Evolutionary conservation across 2,888 invertebrate genomes (phyloP).

Genomic region (Cylloceria caligata): DNA sequence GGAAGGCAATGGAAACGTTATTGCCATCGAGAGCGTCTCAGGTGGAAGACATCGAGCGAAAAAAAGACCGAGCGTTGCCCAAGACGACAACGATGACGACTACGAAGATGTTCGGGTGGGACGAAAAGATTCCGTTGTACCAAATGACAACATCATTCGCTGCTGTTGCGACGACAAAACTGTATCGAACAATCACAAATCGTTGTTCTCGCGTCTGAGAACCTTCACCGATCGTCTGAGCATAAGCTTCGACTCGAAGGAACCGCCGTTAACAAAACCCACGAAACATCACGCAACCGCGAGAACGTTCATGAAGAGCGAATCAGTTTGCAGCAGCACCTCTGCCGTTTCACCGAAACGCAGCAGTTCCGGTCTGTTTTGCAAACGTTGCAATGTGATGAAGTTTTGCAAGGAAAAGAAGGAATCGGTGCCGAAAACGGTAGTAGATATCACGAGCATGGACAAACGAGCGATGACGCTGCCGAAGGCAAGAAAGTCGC

Average conservation of each 20-base stretch:
- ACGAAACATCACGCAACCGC: constrained; percentile 71
- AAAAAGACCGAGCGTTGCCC: constrained; percentile 69
- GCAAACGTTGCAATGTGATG: constrained; percentile 79
- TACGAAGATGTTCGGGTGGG: constrained; percentile 45
- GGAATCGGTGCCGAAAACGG: constrained; percentile 61
- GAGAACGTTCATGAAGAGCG: constrained; percentile 78
- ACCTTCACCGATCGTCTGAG: constrained; percentile 86
- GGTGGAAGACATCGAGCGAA: constrained; percentile 44
- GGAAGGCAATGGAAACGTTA: constrained; percentile 77
- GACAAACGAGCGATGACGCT: constrained; percentile 83
- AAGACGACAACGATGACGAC: constrained; percentile 31
- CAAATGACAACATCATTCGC: constrained; percentile 65
- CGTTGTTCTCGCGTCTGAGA: constrained; percentile 85
- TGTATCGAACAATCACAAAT: constrained; percentile 83
- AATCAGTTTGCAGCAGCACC: constrained; percentile 72
- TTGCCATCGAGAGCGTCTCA: constrained; percentile 39
- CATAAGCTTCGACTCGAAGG: constrained; percentile 85
- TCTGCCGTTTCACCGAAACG: constrained; percentile 64
- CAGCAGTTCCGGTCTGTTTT: constrained; percentile 71
- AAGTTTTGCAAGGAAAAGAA: constrained; percentile 73
- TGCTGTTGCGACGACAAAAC: constrained; percentile 81
- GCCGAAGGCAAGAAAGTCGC: constrained; percentile 80
- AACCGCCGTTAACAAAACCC: constrained; percentile 76
- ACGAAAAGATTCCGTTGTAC: constrained; percentile 59
- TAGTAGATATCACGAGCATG: constrained; percentile 72